Evolutionary conservation across 2,797 vertebrate species (phyloP).

Genomic region (Periophthalmus magnuspinnatus): DNA sequence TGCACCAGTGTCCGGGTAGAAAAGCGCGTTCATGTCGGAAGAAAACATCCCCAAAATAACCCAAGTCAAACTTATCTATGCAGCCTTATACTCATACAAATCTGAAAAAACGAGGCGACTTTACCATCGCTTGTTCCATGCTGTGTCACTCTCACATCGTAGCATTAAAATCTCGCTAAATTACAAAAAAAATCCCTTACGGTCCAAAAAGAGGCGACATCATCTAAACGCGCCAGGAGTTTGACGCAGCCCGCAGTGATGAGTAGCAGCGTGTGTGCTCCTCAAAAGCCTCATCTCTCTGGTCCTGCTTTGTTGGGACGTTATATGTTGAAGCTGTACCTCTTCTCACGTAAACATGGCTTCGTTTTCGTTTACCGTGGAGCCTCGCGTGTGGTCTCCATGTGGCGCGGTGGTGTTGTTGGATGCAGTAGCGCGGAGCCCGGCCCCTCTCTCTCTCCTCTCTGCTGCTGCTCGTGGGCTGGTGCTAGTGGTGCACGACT

Average conservation of each 20-base stretch:
- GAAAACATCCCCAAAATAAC: slow-evolving; percentile 33
- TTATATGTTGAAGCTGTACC: slow-evolving; percentile 46
- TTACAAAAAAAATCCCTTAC: slow-evolving; percentile 15
- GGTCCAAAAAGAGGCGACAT: slow-evolving; percentile 57
- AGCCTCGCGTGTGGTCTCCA: slow-evolving; percentile 39
- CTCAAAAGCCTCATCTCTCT: slow-evolving; percentile 49
- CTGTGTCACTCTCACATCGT: slow-evolving; percentile 41
- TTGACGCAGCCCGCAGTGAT: slow-evolving; percentile 67
- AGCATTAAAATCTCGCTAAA: slow-evolving; percentile 31
- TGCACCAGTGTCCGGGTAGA: slow-evolving; percentile 80
- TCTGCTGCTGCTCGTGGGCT: neutral
- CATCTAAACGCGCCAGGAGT: slow-evolving; percentile 46
- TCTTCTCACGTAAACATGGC: slow-evolving; percentile 19
- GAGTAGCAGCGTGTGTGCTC: slow-evolving; percentile 19
- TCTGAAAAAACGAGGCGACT: slow-evolving; percentile 39
- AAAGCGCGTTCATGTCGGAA: slow-evolving; percentile 80
- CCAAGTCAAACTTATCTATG: slow-evolving; percentile 39
- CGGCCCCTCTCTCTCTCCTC: slow-evolving; percentile 53
- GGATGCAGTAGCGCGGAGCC: slow-evolving; percentile 54
- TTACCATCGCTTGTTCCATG: slow-evolving; percentile 52
- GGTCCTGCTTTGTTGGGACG: slow-evolving; percentile 40
- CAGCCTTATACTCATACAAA: slow-evolving; percentile 46
- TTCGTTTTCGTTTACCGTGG: slow-evolving; percentile 24
- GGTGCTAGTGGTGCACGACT: slow-evolving; percentile 25
- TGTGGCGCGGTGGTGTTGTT: slow-evolving; percentile 30